Evolutionary conservation across 2,888 invertebrate species (phyloP).

Genomic region (Polymixis flavicincta): DNA sequence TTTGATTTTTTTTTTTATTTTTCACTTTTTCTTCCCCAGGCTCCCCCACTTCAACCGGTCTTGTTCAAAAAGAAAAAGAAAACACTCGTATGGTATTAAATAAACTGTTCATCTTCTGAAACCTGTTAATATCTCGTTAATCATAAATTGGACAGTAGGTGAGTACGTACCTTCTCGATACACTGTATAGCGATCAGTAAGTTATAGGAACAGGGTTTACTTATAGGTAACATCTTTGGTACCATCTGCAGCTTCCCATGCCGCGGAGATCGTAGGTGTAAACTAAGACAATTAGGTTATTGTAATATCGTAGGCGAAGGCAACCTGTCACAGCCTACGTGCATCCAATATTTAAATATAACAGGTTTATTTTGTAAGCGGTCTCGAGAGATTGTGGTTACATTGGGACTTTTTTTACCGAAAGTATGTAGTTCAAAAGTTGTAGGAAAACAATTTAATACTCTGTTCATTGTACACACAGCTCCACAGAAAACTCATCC

Average conservation of each 20-base stretch:
- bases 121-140: not conserved
- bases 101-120: too few species aligned
- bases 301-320: slow-evolving; percentile 51
- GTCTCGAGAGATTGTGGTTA: slow-evolving; percentile 10
- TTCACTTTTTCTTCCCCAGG: too few species aligned
- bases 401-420: not conserved
- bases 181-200: not conserved
- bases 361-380: slow-evolving; percentile 53
- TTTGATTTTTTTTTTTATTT: too few species aligned
- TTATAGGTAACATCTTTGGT: not conserved
- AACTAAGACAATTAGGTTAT: slow-evolving; percentile 51
- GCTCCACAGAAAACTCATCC: too few species aligned
- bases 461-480: not conserved
- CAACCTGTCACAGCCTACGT: slow-evolving; percentile 50
- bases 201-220: not conserved
- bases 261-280: slow-evolving; percentile 38
- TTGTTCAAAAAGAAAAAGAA: too few species aligned
- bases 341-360: slow-evolving; percentile 48
- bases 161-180: not conserved
- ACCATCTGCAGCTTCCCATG: slow-evolving; percentile 20
- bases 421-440: slow-evolving; percentile 14
- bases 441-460: not conserved
- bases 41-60: too few species aligned
- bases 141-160: not conserved
- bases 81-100: too few species aligned